These are phyloP conservation scores for Pogonomyrmex barbatus DNA, from an alignment of 1,140 invertebrate genomes.

Conservation along the genomic window DNA sequence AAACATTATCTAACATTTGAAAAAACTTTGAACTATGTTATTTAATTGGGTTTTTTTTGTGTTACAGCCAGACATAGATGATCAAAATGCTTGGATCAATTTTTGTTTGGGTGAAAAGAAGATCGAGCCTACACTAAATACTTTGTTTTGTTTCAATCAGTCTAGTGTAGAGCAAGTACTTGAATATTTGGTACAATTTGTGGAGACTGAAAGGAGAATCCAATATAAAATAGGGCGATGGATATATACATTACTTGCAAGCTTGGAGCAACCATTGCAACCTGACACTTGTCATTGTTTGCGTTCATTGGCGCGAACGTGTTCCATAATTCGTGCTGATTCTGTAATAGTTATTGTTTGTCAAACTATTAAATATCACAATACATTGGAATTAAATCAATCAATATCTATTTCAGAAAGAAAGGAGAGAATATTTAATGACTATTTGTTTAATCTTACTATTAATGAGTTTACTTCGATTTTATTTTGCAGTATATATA, in stretches of 20 bases:
- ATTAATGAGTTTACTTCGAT: background rate
- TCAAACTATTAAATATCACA: background rate
- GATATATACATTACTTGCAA: slow-evolving; percentile 87
- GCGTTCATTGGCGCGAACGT: slow-evolving; percentile 86
- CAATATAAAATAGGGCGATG: slow-evolving; percentile 85
- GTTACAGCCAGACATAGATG: slow-evolving; percentile 80
- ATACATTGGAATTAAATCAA: slow-evolving; percentile 38
- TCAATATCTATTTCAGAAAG: background rate
- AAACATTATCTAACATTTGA: background rate
- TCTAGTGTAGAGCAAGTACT: slow-evolving; percentile 85
- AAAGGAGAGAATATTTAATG: background rate
- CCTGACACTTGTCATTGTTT: slow-evolving; percentile 87
- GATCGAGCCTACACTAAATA: slow-evolving; percentile 82
- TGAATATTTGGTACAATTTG: slow-evolving; percentile 86
- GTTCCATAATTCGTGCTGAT: slow-evolving; percentile 86
- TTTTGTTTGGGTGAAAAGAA: slow-evolving; percentile 75
- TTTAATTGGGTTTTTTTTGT: background rate
- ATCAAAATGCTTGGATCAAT: slow-evolving; percentile 79
- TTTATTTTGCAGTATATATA: background rate
- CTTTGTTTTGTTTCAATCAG: slow-evolving; percentile 86
- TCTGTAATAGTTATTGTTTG: slow-evolving; percentile 82
- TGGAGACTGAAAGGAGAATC: slow-evolving; percentile 82
- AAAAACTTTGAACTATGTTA: background rate
- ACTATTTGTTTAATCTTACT: background rate
- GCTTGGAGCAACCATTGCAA: slow-evolving; percentile 88